A percentile compares a stretch with the other conserved stretches of the same genome.
phyloP scores from a whole-genome alignment of 92 coral and sea anemone genomes.

The Metridium senile region DNA sequence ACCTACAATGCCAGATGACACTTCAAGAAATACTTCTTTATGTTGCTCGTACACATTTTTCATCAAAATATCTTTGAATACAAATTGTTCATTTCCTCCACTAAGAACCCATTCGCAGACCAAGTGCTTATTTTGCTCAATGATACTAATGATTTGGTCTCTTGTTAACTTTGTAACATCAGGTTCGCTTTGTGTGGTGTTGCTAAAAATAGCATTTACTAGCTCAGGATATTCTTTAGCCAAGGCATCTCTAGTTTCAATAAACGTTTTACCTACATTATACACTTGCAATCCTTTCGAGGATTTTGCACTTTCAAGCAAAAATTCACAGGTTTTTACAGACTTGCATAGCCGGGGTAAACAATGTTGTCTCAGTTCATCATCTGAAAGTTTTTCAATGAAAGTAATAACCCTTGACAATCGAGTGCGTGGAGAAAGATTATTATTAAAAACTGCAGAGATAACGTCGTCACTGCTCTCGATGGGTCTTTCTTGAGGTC shows the following conservation, averaged over 20 bases:
- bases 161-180: neutral
- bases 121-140: neutral
- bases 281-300: neutral
- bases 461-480: neutral
- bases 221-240: neutral
- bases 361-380: slow-evolving; percentile 7
- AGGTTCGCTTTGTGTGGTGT: neutral
- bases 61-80: slow-evolving; percentile 26
- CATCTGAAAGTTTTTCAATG: neutral
- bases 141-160: neutral
- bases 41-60: slow-evolving; percentile 14
- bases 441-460: neutral
- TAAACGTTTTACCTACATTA: neutral
- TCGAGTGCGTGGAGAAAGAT: neutral
- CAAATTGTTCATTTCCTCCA: slow-evolving; percentile 7
- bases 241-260: neutral
- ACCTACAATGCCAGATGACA: slow-evolving; percentile 22
- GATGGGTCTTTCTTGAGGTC: neutral
- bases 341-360: neutral
- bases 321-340: slow-evolving; percentile 20
- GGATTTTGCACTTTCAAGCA: neutral
- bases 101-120: slow-evolving; percentile 21
- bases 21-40: neutral
- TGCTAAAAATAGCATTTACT: neutral
- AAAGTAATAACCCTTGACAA: neutral